These are phyloP conservation scores for Drosophila demipolita DNA, from an alignment of 2,888 invertebrate species.

Conservation along the genomic window DNA sequence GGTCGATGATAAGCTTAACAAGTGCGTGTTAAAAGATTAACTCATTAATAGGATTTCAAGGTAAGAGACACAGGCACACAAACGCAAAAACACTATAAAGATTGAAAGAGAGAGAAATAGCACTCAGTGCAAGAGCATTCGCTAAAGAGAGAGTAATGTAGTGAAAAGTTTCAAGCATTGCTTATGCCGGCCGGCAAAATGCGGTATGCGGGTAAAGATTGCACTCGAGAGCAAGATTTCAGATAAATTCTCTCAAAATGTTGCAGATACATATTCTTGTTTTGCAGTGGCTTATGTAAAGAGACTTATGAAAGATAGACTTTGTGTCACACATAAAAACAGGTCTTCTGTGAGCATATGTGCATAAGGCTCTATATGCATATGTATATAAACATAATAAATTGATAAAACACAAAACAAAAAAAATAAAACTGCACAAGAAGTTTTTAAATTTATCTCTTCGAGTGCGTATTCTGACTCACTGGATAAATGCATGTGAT, in stretches of 20 bases:
- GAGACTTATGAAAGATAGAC: conserved; percentile 26
- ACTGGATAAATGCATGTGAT: not conserved
- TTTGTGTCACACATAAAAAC: conserved; percentile 60
- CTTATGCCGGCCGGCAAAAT: conserved; percentile 72
- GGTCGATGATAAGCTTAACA: conserved; percentile 49
- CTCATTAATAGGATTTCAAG: conserved; percentile 68
- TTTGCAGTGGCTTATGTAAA: conserved; percentile 23
- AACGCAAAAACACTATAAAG: conserved; percentile 31
- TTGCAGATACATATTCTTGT: conserved; percentile 39
- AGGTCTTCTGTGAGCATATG: conserved; percentile 49
- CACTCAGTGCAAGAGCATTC: conserved; percentile 7
- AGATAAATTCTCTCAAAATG: conserved; percentile 24
- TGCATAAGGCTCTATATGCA: not conserved
- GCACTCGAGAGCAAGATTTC: conserved; percentile 39
- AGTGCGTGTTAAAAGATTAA: conserved; percentile 70
- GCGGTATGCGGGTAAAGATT: conserved; percentile 13
- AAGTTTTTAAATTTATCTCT: conserved; percentile 3
- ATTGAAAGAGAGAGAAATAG: not conserved
- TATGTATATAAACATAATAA: conserved; percentile 15
- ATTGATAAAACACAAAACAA: not conserved
- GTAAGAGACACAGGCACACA: conserved; percentile 48
- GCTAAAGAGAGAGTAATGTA: conserved; percentile 12
- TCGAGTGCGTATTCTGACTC: conserved; percentile 10
- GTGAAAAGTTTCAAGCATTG: conserved; percentile 19
- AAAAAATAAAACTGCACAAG: not conserved